A percentile compares a stretch with the other conserved stretches of the same genome.
Evolutionary conservation across 2,113 vertebrate genomes (phyloP).

Genomic region (Triplophysa rosa): DNA sequence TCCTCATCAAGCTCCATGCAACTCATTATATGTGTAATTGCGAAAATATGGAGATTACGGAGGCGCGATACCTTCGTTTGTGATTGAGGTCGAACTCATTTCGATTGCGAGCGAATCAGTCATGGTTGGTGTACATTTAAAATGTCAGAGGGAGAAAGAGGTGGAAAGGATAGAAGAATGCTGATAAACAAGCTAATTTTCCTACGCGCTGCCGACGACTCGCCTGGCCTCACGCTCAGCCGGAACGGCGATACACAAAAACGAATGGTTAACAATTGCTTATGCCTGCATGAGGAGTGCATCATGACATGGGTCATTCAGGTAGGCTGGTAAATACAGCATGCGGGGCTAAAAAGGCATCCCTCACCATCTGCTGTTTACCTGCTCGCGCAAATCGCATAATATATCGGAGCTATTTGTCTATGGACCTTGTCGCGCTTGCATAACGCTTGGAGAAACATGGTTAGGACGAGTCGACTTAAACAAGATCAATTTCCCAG

Average conservation of each 20-base stretch:
- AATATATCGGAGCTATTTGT: slow-evolving; percentile 60
- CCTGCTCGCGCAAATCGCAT: slow-evolving; percentile 55
- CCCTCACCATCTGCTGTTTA: slow-evolving; percentile 76
- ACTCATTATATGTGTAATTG: slow-evolving; percentile 72
- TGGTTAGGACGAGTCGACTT: slow-evolving; percentile 26
- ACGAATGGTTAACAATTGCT: slow-evolving; percentile 60
- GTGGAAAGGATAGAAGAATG: slow-evolving; percentile 65
- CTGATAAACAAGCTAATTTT: slow-evolving; percentile 75
- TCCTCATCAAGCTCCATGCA: slow-evolving; percentile 61
- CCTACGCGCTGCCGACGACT: slow-evolving; percentile 63
- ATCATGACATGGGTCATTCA: slow-evolving; percentile 68
- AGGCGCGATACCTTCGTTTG: slow-evolving; percentile 55
- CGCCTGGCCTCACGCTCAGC: slow-evolving; percentile 64
- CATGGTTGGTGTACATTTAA: slow-evolving; percentile 71
- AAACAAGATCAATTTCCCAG: slow-evolving; percentile 35
- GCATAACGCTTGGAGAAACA: slow-evolving; percentile 47
- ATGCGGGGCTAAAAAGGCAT: slow-evolving; percentile 62
- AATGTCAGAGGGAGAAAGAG: slow-evolving; percentile 69
- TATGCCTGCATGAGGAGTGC: slow-evolving; percentile 59
- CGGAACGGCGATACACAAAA: slow-evolving; percentile 67
- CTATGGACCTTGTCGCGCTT: slow-evolving; percentile 51
- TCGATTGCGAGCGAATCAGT: slow-evolving; percentile 71
- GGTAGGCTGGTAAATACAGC: slow-evolving; percentile 72
- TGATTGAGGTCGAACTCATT: slow-evolving; percentile 60
- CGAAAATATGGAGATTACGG: slow-evolving; percentile 61